Base-by-base conservation (phyloP, 2,797 vertebrate species). In the Poeciliopsis presidionis region DNA sequence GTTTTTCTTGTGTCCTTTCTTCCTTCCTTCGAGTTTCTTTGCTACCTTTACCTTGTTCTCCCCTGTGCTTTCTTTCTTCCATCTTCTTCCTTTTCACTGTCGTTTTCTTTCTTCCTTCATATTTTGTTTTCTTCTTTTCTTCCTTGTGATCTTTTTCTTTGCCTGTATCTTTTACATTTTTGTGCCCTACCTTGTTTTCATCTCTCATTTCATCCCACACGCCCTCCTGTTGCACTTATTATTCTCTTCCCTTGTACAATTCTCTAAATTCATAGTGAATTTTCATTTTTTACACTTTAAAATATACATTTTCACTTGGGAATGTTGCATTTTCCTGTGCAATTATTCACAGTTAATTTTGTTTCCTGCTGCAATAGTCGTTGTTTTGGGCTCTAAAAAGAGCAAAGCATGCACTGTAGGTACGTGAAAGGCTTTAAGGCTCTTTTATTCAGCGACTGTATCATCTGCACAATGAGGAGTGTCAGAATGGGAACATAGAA, bases 401-500 rank as follows among this genome's bases (percentile, higher is more conserved):
- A 43, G 22, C 39, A 69, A 22, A 43, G 7, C 22, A 13, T 1
- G 11, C 20, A n/a, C 39, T 45, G 65, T 45, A 43, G 12, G 65
- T 39, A 25, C 1, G 63, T n/a, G 65, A 69, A n/a, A 16, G 7
- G 25, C n/a, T 45, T n/a, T 28, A 46, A 16, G 25, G 67, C 12
- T 28, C 39, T 70, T 70, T 45, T 70, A 70, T n/a, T 46, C 43
- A 46, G 67, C 22, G 39, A 43, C 22, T 28, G 67, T 45, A 70
- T 28, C 41, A 28, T 46, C 67, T 18, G 5, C 43, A 46, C 67
- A 45, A n/a, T 46, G 41, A 70, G 43, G 43, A 45, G n/a, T 70
- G 41, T 45, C 67, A 70, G 67, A 70, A 70, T n/a, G 67, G 67
- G 25, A 46, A 46, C 67, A 46, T 70, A 70, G 43, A 46, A 70